Evolutionary conservation across 2,113 vertebrate species (phyloP).

Genomic region (Terrapene triunguis): DNA sequence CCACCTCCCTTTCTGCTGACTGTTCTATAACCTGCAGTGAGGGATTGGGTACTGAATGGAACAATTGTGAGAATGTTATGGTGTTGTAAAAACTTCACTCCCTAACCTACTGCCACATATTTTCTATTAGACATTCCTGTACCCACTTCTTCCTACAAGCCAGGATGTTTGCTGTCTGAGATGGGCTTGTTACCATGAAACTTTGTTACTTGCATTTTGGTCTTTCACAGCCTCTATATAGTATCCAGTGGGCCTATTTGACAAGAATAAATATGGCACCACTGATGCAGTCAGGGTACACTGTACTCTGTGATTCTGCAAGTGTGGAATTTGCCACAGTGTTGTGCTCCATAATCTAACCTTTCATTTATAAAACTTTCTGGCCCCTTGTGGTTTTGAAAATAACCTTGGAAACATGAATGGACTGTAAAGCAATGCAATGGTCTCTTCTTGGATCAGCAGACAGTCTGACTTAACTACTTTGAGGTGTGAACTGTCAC

Average conservation of each 20-base stretch:
- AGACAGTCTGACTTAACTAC: too few relatives aligned
- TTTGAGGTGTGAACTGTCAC: too few relatives aligned
- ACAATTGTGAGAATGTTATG: too few relatives aligned
- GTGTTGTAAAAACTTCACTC: too few relatives aligned
- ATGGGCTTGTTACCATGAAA: not conserved
- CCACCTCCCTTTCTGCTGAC: rapidly evolving
- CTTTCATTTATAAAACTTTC: too few relatives aligned
- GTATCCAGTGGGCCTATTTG: not conserved
- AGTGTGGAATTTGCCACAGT: not conserved
- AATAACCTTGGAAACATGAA: not conserved
- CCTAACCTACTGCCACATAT: too few relatives aligned
- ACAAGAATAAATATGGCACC: not conserved
- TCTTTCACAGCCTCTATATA: not conserved
- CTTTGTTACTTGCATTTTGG: not conserved
- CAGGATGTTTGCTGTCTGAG: rapidly evolving
- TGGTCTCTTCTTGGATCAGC: rapidly evolving
- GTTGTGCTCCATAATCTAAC: too few relatives aligned
- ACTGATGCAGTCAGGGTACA: too few relatives aligned
- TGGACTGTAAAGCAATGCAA: not conserved
- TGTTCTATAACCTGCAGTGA: not conserved
- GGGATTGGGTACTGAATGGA: not conserved
- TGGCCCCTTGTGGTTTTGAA: not conserved
- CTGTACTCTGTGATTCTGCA: not conserved
- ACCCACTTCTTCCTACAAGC: not conserved
- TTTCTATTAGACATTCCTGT: too few relatives aligned